Conservation (phyloP, 2,113 vertebrate genomes). For the Strix aluco region DNA sequence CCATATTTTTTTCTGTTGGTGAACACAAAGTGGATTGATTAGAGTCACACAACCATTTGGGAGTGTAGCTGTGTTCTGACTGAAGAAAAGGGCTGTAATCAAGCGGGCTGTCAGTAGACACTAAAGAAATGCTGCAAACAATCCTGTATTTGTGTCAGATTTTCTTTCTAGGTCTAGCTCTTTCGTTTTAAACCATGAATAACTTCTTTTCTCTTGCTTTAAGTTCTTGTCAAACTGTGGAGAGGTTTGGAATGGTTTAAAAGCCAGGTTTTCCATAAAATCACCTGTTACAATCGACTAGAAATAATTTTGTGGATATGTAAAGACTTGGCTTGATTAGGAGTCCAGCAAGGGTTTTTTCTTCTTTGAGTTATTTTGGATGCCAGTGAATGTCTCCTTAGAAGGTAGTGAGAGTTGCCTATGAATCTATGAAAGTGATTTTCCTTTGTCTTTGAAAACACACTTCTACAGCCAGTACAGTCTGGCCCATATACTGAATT, state of each 20-base stretch:
- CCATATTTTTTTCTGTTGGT: background rate
- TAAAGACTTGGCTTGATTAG: background rate
- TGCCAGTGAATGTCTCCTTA: background rate
- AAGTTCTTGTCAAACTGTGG: background rate
- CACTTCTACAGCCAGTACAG: background rate
- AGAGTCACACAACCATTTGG: background rate
- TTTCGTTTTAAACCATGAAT: background rate
- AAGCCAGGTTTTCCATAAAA: background rate
- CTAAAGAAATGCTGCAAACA: background rate
- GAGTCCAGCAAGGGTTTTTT: background rate
- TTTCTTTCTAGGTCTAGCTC: background rate
- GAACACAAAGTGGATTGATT: conserved; percentile 7
- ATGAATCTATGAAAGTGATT: background rate
- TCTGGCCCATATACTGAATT: background rate
- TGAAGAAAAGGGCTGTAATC: conserved; percentile 10
- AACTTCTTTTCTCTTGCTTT: background rate
- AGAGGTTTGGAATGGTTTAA: background rate
- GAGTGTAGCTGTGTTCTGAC: background rate
- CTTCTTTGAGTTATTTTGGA: background rate
- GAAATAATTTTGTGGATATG: background rate
- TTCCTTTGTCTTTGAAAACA: background rate
- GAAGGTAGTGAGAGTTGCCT: background rate
- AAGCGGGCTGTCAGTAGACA: background rate
- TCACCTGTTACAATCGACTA: background rate
- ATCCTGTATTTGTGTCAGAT: background rate